phyloP scores from a whole-genome alignment of 2,797 vertebrate genomes.

The Chrysocyon brachyurus region DNA sequence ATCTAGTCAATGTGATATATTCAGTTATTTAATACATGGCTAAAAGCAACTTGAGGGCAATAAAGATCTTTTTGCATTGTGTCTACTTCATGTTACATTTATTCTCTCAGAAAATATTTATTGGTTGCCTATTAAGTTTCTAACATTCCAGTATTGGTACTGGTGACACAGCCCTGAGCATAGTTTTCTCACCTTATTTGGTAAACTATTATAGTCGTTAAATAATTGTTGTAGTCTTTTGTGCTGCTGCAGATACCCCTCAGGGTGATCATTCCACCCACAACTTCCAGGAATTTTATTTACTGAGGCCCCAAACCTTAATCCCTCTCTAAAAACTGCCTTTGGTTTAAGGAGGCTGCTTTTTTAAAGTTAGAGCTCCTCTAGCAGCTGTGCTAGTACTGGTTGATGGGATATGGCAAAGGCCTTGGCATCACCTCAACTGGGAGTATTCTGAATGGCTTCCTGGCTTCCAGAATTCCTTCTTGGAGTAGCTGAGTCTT shows the following conservation, averaged over 20 bases:
- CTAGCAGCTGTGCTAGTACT: too few relatives aligned
- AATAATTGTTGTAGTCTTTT: background rate
- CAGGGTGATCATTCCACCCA: background rate
- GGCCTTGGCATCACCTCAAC: background rate
- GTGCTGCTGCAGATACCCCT: background rate
- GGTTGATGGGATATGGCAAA: background rate
- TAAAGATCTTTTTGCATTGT: background rate
- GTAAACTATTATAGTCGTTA: background rate
- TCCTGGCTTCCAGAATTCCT: background rate
- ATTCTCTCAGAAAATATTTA: background rate
- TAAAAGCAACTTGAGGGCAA: conserved; percentile 5
- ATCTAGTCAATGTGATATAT: background rate
- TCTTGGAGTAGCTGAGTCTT: background rate
- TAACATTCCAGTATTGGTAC: background rate
- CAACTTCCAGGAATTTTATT: background rate
- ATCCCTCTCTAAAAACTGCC: background rate
- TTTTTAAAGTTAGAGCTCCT: background rate
- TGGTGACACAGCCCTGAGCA: background rate
- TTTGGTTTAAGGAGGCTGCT: background rate
- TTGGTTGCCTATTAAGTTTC: background rate
- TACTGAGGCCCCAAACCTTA: background rate
- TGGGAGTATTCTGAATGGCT: background rate
- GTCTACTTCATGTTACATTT: background rate
- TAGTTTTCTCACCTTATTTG: background rate
- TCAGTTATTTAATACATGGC: background rate